Percentiles rank a stretch among this genome's conserved stretches.
These are phyloP conservation scores for Drosophila cracens DNA, from an alignment of 2,888 invertebrate species.

Conservation along the genomic window DNA sequence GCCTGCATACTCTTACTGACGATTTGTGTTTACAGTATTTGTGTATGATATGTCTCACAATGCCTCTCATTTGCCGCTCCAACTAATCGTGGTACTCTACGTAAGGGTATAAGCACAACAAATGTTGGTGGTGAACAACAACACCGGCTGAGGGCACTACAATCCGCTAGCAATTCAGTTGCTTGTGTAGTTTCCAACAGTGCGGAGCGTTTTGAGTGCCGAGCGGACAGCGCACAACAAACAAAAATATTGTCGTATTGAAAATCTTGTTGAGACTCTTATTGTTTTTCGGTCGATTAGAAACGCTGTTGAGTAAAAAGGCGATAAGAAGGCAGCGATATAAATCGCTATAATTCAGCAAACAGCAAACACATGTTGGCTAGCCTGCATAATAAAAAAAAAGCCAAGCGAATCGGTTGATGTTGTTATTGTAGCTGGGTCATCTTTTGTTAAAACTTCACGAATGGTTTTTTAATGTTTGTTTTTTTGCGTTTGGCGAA, in stretches of 20 bases:
- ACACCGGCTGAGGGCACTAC: constrained; percentile 28
- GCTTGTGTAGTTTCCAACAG: constrained; percentile 55
- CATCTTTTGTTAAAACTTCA: constrained; percentile 54
- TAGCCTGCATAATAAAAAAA: constrained; percentile 21
- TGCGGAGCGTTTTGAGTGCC: constrained; percentile 46
- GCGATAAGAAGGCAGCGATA: constrained; percentile 54
- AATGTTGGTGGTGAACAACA: constrained; percentile 25
- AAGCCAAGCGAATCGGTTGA: constrained; percentile 15
- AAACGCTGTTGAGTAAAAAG: constrained; percentile 49
- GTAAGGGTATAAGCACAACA: constrained; percentile 24
- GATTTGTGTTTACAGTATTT: neutral
- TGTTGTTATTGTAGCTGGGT: constrained; percentile 34
- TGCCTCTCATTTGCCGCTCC: neutral
- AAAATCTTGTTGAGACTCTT: constrained; percentile 1
- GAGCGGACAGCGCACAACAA: constrained; percentile 10
- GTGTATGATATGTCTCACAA: neutral
- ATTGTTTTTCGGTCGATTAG: constrained; percentile 39
- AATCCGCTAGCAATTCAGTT: constrained; percentile 53
- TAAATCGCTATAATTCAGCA: constrained; percentile 56
- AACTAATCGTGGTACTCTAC: rapidly evolving
- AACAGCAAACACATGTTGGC: constrained; percentile 25
- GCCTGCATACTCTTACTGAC: constrained; percentile 6
- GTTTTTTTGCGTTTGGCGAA: constrained; percentile 50
- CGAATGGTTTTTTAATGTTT: constrained; percentile 53
- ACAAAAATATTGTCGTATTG: constrained; percentile 7